Evolutionary conservation across 2,113 vertebrate genomes (phyloP).

Genomic region (Cricetomys ansorgei): DNA sequence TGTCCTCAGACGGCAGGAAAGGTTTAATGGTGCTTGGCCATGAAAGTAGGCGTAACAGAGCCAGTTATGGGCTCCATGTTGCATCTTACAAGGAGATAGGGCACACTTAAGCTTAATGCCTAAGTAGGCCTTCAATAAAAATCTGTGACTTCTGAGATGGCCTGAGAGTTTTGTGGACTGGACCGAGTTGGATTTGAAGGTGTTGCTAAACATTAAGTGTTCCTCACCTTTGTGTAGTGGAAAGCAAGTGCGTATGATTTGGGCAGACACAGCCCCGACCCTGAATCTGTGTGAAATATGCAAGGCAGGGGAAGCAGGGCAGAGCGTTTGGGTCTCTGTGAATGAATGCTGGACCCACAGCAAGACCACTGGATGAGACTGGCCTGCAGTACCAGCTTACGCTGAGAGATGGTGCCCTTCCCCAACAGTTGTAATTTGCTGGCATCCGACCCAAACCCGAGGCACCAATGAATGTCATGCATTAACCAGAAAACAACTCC

Average conservation of each 20-base stretch:
- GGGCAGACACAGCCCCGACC: not conserved
- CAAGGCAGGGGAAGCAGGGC: not conserved
- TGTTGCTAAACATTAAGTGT: not conserved
- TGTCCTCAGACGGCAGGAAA: not conserved
- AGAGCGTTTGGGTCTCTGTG: not conserved
- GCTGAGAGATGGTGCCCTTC: slow-evolving; percentile 68
- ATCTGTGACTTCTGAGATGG: not conserved
- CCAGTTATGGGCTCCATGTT: fast-evolving
- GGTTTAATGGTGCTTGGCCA: fast-evolving
- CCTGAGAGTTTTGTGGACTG: not conserved
- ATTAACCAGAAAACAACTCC: not conserved
- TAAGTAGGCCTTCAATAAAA: not conserved
- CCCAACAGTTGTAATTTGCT: slow-evolving; percentile 25
- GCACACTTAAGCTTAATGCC: too few species aligned
- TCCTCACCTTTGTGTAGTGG: not conserved
- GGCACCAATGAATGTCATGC: not conserved
- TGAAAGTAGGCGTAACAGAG: fast-evolving
- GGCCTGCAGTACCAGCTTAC: slow-evolving; percentile 21
- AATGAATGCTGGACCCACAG: too few species aligned
- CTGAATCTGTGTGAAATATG: not conserved
- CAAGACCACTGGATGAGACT: not conserved
- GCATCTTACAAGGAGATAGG: not conserved
- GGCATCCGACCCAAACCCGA: not conserved
- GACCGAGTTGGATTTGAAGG: not conserved
- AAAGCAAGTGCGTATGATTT: not conserved